Conservation (phyloP, 2,113 vertebrate genomes). For the Cacatua alba region DNA sequence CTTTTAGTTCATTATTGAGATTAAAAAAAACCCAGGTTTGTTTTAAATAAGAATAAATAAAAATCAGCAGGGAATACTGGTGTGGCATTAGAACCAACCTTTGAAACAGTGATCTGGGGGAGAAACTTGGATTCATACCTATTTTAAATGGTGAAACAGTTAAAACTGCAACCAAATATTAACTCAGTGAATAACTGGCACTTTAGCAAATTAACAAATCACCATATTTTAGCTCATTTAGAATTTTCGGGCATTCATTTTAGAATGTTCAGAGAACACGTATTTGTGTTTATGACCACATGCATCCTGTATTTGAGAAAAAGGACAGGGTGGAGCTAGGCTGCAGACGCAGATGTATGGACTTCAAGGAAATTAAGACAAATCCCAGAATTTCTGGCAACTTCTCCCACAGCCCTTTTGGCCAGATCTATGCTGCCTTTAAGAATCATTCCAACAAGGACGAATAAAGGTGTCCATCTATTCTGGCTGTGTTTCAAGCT, state of each 20-base stretch:
- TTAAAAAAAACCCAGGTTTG: background rate
- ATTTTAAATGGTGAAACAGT: background rate
- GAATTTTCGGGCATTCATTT: background rate
- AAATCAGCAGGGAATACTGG: background rate
- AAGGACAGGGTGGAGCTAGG: background rate
- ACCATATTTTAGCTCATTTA: background rate
- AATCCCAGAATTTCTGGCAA: background rate
- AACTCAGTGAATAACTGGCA: background rate
- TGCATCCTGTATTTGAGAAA: background rate
- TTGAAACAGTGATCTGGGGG: background rate
- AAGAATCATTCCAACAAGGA: background rate
- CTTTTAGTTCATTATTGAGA: background rate
- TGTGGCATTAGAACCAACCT: background rate
- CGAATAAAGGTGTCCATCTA: background rate
- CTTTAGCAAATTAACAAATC: background rate
- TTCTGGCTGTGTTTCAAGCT: background rate
- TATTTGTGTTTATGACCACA: background rate
- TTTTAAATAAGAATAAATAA: background rate
- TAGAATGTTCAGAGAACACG: background rate
- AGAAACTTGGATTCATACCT: background rate
- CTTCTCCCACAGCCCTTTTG: background rate
- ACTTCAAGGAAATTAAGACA: background rate
- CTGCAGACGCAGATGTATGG: background rate
- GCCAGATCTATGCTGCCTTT: background rate
- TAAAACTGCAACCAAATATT: background rate